phyloP scores from a whole-genome alignment of 2,797 vertebrate species.

The Sebastes cheni region DNA sequence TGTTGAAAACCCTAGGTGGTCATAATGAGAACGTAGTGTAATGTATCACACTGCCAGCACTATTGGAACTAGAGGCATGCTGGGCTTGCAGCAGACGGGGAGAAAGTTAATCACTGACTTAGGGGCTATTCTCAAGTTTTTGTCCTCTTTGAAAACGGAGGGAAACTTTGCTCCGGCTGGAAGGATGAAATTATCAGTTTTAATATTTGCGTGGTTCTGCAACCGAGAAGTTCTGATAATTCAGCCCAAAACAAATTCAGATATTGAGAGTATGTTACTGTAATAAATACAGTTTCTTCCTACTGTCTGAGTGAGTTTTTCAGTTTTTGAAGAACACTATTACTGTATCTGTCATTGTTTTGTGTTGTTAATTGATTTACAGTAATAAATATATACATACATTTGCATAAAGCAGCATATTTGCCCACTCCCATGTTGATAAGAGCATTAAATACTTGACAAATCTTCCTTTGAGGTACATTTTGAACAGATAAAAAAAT shows the following conservation, averaged over 20 bases:
- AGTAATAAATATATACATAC: no score
- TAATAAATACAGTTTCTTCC: background rate
- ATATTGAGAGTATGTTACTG: background rate
- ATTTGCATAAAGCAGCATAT: no score
- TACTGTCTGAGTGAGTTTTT: background rate
- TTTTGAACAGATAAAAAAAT: no score
- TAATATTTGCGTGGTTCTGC: background rate
- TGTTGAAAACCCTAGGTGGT: conserved; percentile 76
- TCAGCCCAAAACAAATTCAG: background rate
- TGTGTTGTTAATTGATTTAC: no score
- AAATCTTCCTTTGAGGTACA: no score
- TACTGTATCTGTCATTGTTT: no score
- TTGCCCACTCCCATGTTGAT: no score
- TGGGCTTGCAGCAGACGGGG: conserved; percentile 56
- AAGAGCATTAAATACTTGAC: no score
- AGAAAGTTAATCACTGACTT: conserved; percentile 68
- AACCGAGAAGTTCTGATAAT: background rate
- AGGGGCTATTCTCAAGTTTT: conserved; percentile 54
- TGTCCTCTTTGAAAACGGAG: conserved; percentile 23
- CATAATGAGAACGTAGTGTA: conserved; percentile 59
- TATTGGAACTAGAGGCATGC: conserved; percentile 59
- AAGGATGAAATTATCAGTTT: background rate
- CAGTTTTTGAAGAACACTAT: background rate
- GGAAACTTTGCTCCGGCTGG: conserved; percentile 11
- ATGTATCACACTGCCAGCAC: conserved; percentile 67